These are phyloP conservation scores for Spodoptera frugiperda DNA, from an alignment of 1,140 invertebrate genomes.

Conservation along the genomic window DNA sequence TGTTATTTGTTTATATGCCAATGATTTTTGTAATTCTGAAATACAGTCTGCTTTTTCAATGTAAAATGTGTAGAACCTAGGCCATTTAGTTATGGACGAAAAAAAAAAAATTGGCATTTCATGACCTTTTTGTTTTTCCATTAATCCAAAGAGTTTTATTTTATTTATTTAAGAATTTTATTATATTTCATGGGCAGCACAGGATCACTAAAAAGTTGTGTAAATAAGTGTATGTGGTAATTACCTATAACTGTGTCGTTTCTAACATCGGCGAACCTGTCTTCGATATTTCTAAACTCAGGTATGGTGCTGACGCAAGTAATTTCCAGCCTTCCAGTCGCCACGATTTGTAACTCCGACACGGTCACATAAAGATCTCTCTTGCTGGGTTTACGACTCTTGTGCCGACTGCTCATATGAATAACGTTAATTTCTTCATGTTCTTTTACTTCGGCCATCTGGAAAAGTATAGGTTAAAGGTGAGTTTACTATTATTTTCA, in stretches of 20 bases:
- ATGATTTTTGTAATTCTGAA: no score
- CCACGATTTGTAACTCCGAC: conserved; percentile 87
- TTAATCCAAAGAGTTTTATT: no score
- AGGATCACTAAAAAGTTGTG: no score
- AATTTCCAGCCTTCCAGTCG: conserved; percentile 88
- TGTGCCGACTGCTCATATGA: conserved; percentile 67
- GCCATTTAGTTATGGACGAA: no score
- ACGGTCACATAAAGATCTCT: conserved; percentile 81
- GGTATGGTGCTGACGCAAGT: conserved; percentile 90
- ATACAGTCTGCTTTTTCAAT: no score
- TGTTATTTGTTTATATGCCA: no score
- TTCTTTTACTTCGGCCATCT: conserved; percentile 64
- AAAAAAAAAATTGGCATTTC: no score
- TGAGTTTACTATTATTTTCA: background rate
- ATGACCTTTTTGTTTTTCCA: no score
- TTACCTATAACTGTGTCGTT: conserved; percentile 81
- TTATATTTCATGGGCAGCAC: no score
- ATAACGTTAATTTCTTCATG: conserved; percentile 63
- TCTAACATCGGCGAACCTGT: conserved; percentile 81
- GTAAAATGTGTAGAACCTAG: no score
- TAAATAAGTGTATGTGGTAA: no score
- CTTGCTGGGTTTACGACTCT: conserved; percentile 64
- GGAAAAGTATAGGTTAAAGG: conserved; percentile 36
- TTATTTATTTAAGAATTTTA: no score
- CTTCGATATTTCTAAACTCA: conserved; percentile 82